Percentiles rank a stretch among this genome's conserved stretches.
These are phyloP conservation scores for Dasypus novemcinctus DNA, from an alignment of 2,113 vertebrate species.

Conservation along the genomic window DNA sequence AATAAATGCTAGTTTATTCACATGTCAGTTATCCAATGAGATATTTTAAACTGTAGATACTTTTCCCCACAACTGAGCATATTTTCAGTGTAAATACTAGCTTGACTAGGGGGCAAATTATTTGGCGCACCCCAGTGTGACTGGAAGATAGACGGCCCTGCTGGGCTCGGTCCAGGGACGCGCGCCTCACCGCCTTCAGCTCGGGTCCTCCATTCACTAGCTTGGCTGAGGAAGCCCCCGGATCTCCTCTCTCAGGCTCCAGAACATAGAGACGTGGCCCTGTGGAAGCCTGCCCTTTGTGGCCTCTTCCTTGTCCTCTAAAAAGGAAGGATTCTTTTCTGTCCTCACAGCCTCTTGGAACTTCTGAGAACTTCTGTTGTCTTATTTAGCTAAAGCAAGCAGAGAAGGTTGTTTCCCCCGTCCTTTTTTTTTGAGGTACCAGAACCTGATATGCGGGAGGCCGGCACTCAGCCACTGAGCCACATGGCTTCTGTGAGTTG, in stretches of 20 bases:
- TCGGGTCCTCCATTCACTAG: not conserved
- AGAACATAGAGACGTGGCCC: not conserved
- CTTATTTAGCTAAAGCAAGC: not conserved
- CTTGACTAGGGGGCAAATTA: not conserved
- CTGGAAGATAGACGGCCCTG: not conserved
- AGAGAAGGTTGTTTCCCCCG: not conserved
- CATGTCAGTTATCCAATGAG: not conserved
- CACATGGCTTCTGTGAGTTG: too few species aligned
- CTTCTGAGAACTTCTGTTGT: not conserved
- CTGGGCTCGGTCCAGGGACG: not conserved
- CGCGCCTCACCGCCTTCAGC: not conserved
- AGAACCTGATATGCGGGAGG: too few species aligned
- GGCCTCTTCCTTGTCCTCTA: not conserved
- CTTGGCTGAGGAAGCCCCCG: not conserved
- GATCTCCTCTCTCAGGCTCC: not conserved
- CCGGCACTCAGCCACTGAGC: too few species aligned
- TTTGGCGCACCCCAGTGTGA: not conserved
- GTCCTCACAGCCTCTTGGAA: not conserved
- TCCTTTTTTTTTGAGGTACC: too few species aligned
- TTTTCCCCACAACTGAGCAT: not conserved
- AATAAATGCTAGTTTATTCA: not conserved
- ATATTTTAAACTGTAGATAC: not conserved
- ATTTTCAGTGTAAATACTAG: not conserved
- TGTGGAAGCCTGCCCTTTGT: not conserved
- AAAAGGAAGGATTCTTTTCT: not conserved